Evolutionary conservation across 2,113 vertebrate genomes (phyloP).

Genomic region (Cinclus cinclus): DNA sequence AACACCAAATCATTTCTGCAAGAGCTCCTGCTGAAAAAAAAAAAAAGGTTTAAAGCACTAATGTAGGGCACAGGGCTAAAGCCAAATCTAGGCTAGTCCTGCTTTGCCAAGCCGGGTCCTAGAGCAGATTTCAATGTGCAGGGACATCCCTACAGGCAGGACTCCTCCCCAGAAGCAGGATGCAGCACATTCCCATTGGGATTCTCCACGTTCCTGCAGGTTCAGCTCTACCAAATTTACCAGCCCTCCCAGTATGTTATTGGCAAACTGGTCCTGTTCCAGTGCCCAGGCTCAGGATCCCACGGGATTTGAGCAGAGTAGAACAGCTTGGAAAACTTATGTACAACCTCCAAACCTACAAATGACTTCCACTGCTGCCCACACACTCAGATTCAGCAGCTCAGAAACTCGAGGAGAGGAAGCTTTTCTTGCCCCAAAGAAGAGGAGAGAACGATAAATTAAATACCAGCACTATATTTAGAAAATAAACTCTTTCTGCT

Average conservation of each 20-base stretch:
- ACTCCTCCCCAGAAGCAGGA: background rate
- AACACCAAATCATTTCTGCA: background rate
- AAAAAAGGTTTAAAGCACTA: accelerated
- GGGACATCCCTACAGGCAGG: background rate
- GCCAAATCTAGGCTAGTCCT: accelerated
- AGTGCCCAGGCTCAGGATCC: background rate
- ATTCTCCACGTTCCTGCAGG: background rate
- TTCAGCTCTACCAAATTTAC: background rate
- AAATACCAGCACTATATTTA: constrained; percentile 34
- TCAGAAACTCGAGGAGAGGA: background rate
- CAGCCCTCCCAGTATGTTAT: background rate
- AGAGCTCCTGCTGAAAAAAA: background rate
- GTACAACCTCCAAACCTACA: background rate
- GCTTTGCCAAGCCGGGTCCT: background rate
- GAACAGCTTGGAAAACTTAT: background rate
- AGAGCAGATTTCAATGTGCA: accelerated
- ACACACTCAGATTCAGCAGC: background rate
- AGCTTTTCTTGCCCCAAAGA: constrained; percentile 29
- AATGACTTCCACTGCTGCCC: background rate
- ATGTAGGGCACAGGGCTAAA: background rate
- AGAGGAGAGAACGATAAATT: background rate
- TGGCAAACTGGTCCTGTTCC: background rate
- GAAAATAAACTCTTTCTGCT: background rate
- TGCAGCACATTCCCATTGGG: background rate
- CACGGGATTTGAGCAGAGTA: accelerated